These are phyloP conservation scores for Nothocercus nigrocapillus DNA, from an alignment of 2,113 vertebrate species.

Conservation along the genomic window DNA sequence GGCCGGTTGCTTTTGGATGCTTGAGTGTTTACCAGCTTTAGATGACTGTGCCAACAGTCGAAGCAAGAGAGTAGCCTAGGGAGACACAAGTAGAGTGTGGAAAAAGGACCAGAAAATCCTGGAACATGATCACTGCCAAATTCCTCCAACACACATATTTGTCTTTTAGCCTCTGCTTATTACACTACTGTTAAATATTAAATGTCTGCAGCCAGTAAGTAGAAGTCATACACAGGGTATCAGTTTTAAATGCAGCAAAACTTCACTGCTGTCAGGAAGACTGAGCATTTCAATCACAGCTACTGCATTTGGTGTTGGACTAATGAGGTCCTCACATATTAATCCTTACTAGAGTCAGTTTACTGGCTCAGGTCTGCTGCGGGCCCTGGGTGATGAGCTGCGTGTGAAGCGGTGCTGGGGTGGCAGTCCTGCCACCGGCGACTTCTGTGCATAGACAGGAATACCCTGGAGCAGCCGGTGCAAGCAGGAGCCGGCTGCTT, in stretches of 20 bases:
- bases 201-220: background rate
- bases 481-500: background rate
- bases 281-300: background rate
- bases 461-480: background rate
- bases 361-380: background rate
- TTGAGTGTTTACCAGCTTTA: background rate
- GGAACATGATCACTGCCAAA: background rate
- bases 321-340: constrained; percentile 13
- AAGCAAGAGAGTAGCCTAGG: background rate
- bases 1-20: background rate
- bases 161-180: background rate
- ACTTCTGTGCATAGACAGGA: background rate
- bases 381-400: background rate
- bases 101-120: background rate
- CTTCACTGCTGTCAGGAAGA: background rate
- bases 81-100: accelerated
- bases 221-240: background rate
- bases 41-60: background rate
- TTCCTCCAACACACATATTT: background rate
- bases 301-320: background rate
- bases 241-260: background rate
- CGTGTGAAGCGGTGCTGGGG: background rate
- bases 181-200: background rate
- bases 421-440: background rate
- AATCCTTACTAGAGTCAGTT: background rate